Evolutionary conservation across 1,140 invertebrate genomes (phyloP).

Genomic region (Brachionus calyciflorus): DNA sequence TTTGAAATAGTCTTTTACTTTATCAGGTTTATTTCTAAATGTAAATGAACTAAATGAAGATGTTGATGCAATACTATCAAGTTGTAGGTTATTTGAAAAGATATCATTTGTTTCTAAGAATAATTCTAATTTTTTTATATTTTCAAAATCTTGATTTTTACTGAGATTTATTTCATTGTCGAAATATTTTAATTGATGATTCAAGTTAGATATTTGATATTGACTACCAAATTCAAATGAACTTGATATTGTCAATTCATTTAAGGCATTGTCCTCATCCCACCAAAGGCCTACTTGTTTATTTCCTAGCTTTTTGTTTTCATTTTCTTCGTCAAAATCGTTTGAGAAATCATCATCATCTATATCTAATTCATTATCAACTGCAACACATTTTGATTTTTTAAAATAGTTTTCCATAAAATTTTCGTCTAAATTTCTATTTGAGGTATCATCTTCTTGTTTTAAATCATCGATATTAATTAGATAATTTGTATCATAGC

Average conservation of each 20-base stretch:
- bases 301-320: not conserved
- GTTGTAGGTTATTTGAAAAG: not conserved
- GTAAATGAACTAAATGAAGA: not conserved
- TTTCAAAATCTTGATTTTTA: not conserved
- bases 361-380: not conserved
- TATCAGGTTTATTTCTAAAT: not conserved
- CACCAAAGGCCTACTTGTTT: slow-evolving; percentile 18
- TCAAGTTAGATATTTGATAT: not conserved
- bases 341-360: not conserved
- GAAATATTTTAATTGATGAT: not conserved
- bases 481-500: not conserved
- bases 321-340: not conserved
- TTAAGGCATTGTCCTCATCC: slow-evolving; percentile 43
- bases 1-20: not conserved
- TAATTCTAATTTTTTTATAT: not conserved
- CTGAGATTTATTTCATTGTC: too few species aligned
- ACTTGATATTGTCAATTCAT: slow-evolving; percentile 11
- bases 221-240: slow-evolving; percentile 15
- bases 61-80: not conserved
- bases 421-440: not conserved
- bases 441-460: not conserved
- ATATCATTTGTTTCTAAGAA: slow-evolving; percentile 16
- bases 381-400: not conserved
- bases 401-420: slow-evolving; percentile 19
- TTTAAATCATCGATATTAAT: not conserved